Evolutionary conservation across 2,797 vertebrate genomes (phyloP).

Genomic region (Anisognathus igniventris): DNA sequence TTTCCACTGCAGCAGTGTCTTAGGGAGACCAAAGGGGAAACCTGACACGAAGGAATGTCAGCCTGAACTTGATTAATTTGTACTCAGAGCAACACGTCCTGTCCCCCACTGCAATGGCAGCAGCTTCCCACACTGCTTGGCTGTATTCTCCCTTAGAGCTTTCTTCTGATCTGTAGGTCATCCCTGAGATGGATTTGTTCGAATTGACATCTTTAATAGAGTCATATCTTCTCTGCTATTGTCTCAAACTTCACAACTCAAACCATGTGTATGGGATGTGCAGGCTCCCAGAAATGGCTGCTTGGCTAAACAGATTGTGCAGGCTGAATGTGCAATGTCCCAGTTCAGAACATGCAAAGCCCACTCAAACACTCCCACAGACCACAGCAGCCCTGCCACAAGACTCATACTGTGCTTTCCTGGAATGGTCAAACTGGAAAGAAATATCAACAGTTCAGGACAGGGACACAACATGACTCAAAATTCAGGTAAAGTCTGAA

Average conservation of each 20-base stretch:
- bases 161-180: not conserved
- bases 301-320: not conserved
- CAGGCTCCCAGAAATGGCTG: not conserved
- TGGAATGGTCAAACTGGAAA: not conserved
- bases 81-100: not conserved
- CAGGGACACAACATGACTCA: not conserved
- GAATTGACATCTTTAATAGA: not conserved
- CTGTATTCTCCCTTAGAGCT: not conserved
- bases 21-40: slow-evolving; percentile 12
- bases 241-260: slow-evolving; percentile 21
- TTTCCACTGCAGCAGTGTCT: slow-evolving; percentile 3
- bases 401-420: not conserved
- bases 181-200: not conserved
- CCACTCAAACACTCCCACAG: not conserved
- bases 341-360: rapidly evolving
- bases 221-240: not conserved
- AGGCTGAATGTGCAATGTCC: not conserved
- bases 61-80: slow-evolving; percentile 37
- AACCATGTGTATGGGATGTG: not conserved
- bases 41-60: not conserved
- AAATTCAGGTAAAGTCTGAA: not conserved
- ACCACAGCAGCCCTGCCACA: not conserved
- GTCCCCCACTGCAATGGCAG: not conserved
- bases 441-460: not conserved
- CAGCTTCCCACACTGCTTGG: not conserved